A percentile compares a stretch with the other conserved stretches of the same genome.
Evolutionary conservation across 35 echinoderm and acorn worm genomes (phyloP).

Genomic region (Eucidaris tribuloides): DNA sequence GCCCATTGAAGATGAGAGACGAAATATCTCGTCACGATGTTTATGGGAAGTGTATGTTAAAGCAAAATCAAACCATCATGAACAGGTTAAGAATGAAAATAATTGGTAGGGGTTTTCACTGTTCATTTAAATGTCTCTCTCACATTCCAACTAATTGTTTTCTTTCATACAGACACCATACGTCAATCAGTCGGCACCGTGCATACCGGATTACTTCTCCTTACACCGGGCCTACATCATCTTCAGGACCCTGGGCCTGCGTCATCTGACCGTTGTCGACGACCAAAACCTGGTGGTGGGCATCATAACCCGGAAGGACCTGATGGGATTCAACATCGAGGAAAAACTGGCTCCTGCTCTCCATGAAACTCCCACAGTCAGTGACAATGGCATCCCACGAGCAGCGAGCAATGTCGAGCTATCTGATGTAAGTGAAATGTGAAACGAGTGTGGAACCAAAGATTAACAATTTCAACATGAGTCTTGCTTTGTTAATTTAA

Average conservation of each 20-base stretch:
- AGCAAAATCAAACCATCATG: too few relatives aligned
- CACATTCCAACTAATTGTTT: too few relatives aligned
- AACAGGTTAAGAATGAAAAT: too few relatives aligned
- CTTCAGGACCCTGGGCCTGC: constrained; percentile 80
- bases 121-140: too few relatives aligned
- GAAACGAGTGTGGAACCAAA: too few relatives aligned
- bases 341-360: constrained; percentile 72
- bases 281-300: constrained; percentile 77
- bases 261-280: constrained; percentile 96
- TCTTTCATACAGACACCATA: constrained; percentile 85
- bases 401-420: not conserved
- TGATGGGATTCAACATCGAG: constrained; percentile 94
- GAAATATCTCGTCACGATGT: too few relatives aligned
- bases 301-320: constrained; percentile 91
- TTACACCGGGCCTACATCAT: constrained; percentile 98
- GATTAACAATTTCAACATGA: too few relatives aligned
- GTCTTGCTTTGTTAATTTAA: too few relatives aligned
- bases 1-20: too few relatives aligned
- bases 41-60: too few relatives aligned
- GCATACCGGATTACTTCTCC: constrained; percentile 84
- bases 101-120: too few relatives aligned
- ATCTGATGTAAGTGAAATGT: not conserved
- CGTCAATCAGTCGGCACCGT: constrained; percentile 84
- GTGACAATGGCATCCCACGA: not conserved
- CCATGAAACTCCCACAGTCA: not conserved